These are phyloP conservation scores for Nematolebias whitei DNA, from an alignment of 2,113 vertebrate genomes.

Conservation along the genomic window DNA sequence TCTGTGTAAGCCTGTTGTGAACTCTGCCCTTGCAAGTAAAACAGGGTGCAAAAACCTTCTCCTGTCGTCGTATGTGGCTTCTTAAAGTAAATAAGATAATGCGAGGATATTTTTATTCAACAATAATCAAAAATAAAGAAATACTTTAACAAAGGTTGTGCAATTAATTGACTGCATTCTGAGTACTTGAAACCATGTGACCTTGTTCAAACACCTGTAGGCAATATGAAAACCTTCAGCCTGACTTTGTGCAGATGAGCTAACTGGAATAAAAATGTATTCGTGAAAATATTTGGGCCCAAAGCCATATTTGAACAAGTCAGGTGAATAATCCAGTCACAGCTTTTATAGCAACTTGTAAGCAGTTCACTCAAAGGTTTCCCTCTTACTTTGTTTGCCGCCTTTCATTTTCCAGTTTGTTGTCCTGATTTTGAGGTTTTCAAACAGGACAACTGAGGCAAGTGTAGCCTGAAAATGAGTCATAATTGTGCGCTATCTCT, in stretches of 20 bases:
- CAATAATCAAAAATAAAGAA: no score
- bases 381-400: neutral
- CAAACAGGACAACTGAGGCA: neutral
- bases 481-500: neutral
- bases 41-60: no score
- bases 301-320: constrained; percentile 21
- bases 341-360: constrained; percentile 13
- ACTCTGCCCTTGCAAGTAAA: no score
- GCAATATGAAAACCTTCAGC: constrained; percentile 1
- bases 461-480: constrained; percentile 1
- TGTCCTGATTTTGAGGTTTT: neutral
- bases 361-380: constrained; percentile 18
- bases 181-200: neutral
- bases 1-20: no score
- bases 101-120: no score
- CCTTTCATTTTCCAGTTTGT: constrained; percentile 1
- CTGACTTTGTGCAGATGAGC: constrained; percentile 2
- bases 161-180: neutral
- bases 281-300: constrained; percentile 13
- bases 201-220: constrained; percentile 1
- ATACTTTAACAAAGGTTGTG: neutral
- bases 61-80: no score
- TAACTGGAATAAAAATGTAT: constrained; percentile 26
- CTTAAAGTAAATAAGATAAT: no score
- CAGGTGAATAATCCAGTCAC: constrained; percentile 9